Evolutionary conservation across 2,113 vertebrate genomes (phyloP), one percentile per base, ranked within the genome.

Genomic region (Pterocles gutturalis): DNA sequence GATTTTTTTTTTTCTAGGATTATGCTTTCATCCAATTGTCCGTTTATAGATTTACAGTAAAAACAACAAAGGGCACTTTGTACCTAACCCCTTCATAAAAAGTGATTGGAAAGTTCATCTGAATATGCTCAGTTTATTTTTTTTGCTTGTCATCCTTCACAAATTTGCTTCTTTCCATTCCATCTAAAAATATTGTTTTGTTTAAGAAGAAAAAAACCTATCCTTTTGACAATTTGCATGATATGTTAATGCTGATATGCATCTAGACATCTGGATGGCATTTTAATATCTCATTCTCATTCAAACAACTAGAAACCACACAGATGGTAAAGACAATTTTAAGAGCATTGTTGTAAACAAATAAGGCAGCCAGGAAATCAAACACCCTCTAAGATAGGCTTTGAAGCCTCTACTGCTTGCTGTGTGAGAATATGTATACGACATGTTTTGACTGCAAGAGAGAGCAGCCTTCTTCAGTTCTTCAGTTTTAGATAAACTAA

Each of bases 281-380:
- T 98, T 98, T 98, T 98, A 98, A 98, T 98, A 98, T 97, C 98
- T 98, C 98, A 98, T 98, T 98, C 97, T 97, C 98, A 98, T 98
- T 98, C 98, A 97, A 75, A 98, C 96, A 97, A 97, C 95, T 96
- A 96, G 97, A 97, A 98, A 96, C 97, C 96, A 97, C 98, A 97
- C 98, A 98, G 98, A 98, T 98, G 98, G 98, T 62, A 73, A 94
- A 97, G 98, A 96, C 97, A 96, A 97, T 98, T 98, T 98, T 97
- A 97, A 98, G 96, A 98, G 97, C 98, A 98, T 98, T 98, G 97
- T 98, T 98, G 98, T 98, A 98, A 98, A 98, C 98, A 98, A 98
- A 98, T 97, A 98, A 97, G 97, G 98, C 95, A 98, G 97, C 97
- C 98, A 98, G 97, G 96, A 98, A 98, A 98, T 98, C 98, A 98